Base-by-base conservation (phyloP, 2,113 vertebrate genomes). In the Cepphus grylle region DNA sequence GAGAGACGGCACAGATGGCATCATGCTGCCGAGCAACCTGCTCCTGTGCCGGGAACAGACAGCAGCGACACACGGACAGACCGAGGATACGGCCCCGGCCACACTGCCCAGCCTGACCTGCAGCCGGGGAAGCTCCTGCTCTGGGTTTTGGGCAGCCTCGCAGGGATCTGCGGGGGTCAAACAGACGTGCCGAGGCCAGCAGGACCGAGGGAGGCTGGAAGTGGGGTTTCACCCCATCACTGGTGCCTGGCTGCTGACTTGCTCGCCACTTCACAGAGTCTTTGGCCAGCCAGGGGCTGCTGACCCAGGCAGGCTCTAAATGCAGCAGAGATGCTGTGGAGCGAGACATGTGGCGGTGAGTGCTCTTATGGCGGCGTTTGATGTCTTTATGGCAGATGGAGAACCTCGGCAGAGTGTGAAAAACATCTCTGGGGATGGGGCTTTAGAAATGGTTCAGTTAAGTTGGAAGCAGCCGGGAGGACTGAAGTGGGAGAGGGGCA, bases 1-100 rank as follows among this genome's bases (percentile, higher is more conserved):
- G 97, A 96, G 94, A 97, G 95, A 96, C 95, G 4, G 92, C 96
- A 93, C 97, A 97, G 97, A 97, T 97, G 97, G 97, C 95, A 96
- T 81, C 92, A 6, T 66, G 97, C 96, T 97, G 96, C 97, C 5
- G 5, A 96, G 92, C 96, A 97, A 15, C 90, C 92, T 97, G 96
- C 94, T 94, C 49, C 86, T 26, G 74, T 7, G 49, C 63, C 1
- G 43, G 85, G 69, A 94, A 62, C 96, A 92, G 94, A 58, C 93
- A 95, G 94, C 77, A 70, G 72, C 36, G 67, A 53, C 81, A 52
- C 93, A 73, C 19, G 91, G 91, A 69, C 81, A 17, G 47, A 9
- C 43, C 1, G 74, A 26, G 73, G 61, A 70, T 72, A 40, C 7
- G 11, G 67, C 56, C 82, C 61, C 3, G 8, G n/a, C 62, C 42